Evolutionary conservation across 2,888 invertebrate species (phyloP), one percentile per base, ranked within the genome.

Genomic region (Notodonta dromedarius): DNA sequence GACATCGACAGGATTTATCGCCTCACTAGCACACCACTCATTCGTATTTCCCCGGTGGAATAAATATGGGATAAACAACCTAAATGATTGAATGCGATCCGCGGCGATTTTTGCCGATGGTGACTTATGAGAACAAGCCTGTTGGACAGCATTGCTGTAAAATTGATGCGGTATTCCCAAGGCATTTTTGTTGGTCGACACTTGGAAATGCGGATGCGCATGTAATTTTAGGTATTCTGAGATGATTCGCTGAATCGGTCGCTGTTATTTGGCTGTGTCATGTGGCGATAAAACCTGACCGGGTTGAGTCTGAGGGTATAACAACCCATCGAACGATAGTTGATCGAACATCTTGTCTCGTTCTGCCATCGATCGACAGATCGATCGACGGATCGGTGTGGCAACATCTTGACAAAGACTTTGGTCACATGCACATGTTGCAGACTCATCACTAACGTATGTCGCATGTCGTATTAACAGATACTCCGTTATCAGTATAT

Each of bases 1-100:
- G 89, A 91, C 91, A 90, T 90, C 88, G 87, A 88, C 87, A 85
- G 78, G 88, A 93, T 93, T 93, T 93, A 93, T 92, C 88, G 82
- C 88, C 89, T 88, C 88, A 90, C 92, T 92, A 91, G 88, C 82
- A 83, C 90, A 92, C 91, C 80, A 89, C 87, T 93, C 92, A 93
- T 93, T 92, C 91, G 88, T 87, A 90, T 89, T 90, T 90, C 81
- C 87, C 86, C 85, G 83, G 83, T 81, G 82, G 87, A 90, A 92
- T 91, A 91, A 87, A 91, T 88, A 87, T 83, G 79, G 73, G 82
- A 88, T 86, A 84, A 85, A 88, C 81, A 84, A 86, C 83, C 79
- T 76, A 89, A 89, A 89, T 91, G 86, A 90, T 88, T 81, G 86
- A 88, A 86, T 79, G 74, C 78, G 76, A 69, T 75, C 69, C 71